Percentiles rank a stretch among this genome's conserved stretches.
Evolutionary conservation across 2,113 vertebrate species (phyloP).

Genomic region (Forbesichthys agassizii): DNA sequence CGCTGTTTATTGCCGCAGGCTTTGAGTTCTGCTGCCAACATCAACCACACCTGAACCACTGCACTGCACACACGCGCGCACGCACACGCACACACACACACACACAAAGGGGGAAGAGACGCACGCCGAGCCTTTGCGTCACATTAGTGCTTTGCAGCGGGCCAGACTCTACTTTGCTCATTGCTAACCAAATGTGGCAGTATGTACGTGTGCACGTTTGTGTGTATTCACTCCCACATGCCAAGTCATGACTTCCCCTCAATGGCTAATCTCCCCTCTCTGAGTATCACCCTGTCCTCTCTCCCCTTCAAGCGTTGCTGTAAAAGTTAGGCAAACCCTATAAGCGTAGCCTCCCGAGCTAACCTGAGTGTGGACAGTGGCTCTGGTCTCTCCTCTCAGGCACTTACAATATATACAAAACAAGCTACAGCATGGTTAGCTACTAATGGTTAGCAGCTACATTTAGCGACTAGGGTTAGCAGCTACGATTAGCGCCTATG

Average conservation of each 20-base stretch:
- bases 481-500: too few relatives aligned
- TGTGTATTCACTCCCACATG: constrained; percentile 48
- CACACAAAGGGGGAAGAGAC: constrained; percentile 54
- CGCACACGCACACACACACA: constrained; percentile 8
- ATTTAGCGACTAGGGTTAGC: too few relatives aligned
- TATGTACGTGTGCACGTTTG: constrained; percentile 19
- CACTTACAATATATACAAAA: constrained; percentile 21
- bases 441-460: too few relatives aligned
- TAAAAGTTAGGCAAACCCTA: constrained; percentile 45
- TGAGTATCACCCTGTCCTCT: constrained; percentile 49
- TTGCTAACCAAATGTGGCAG: constrained; percentile 37
- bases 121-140: constrained; percentile 42
- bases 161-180: constrained; percentile 39
- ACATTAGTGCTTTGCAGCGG: constrained; percentile 40
- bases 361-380: constrained; percentile 43
- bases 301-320: constrained; percentile 52
- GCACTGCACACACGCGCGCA: constrained; percentile 23
- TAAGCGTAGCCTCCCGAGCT: neutral
- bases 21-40: constrained; percentile 78
- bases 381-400: constrained; percentile 35
- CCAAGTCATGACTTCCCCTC: constrained; percentile 67
- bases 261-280: constrained; percentile 59
- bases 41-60: constrained; percentile 81
- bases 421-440: constrained; percentile 14
- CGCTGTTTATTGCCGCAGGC: constrained; percentile 81